Base-by-base conservation (phyloP, 1,140 invertebrate genomes). In the Drosophila suzukii region DNA sequence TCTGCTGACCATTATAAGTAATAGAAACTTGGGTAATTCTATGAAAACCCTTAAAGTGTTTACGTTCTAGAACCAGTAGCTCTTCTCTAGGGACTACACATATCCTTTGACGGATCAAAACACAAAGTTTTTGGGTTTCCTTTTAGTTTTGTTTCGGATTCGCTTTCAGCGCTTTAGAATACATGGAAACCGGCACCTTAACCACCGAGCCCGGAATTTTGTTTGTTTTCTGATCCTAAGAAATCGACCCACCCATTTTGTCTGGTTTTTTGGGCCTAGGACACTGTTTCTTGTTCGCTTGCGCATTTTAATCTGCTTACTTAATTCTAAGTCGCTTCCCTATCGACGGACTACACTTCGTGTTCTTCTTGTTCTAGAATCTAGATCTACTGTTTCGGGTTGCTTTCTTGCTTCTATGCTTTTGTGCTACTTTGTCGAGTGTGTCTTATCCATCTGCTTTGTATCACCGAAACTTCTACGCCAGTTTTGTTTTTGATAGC, bases 121-220 rank as follows among this genome's bases (percentile, higher is more conserved):
- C 5, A 17, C 8, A 34, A 17, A 34, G n/a, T 12, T 7, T 13
- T 27, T 20, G 20, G 20, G 20, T 30, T n/a, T 11, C 3, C 15
- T 4, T 24, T 15, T 8, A 17, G 39, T 34, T 38, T 27, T 27
- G 46, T 47, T 24, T 34, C 15, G 15, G 38, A 51, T 57, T 56
- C 36, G 56, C 56, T 63, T 62, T 57, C 0, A 63, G 58, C 57
- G 43, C 24, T 27, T 38, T 36, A 32, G 38, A 60, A 47, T 65
- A 59, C 41, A 17, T 15, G 44, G 44, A n/a, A 47, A 47, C 20
- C 13, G 46, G 27, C 20, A 47, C 46, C 24, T n/a, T 47, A 6
- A 7, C 24, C 6, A 12, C 44, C 20, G 20, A 47, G 13, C 13
- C 24, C 6, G 24, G 12, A 1, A 24, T 7, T 47, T 27, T 3